Evolutionary conservation across 2,888 invertebrate species (phyloP), one percentile per base, ranked within the genome.

Genomic region (Ochropacha duplaris): DNA sequence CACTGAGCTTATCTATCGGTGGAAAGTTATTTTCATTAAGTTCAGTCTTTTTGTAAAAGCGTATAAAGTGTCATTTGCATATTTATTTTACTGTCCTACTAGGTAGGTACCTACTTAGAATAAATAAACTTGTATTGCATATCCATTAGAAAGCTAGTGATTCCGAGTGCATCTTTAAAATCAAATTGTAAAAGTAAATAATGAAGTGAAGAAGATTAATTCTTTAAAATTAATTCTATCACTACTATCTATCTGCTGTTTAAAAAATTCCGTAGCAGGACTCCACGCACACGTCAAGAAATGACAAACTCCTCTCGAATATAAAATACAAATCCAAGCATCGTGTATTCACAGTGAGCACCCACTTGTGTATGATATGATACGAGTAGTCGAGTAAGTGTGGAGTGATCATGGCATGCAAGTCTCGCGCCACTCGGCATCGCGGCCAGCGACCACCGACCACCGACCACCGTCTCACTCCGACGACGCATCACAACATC

Each of bases 341-440:
- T 44, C 19, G 19, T 9, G 44, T 44, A 44, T 44, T 44, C 44
- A 39, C 4, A 6, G 19, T 19, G 44, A 44, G 44, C 8, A 44
- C 19, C 44, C 44, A 44, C 19, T 44, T 44, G n/a, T n/a, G n/a
- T n/a, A 61, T 61, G 52, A 52, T 57, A 49, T n/a, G n/a, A n/a
- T n/a, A n/a, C n/a, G n/a, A n/a, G n/a, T n/a, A n/a, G n/a, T n/a
- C 34, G 44, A 62, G 59, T 62, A 64, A 56, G 57, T 60, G 61
- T 66, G 62, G 60, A 62, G 62, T 58, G 56, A 59, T 57, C 60
- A 55, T 64, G 59, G 64, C 59, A 57, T 57, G 60, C 59, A 65
- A 72, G 88, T 87, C 79, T 78, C 90, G 89, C 89, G 78, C 75
- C 80, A 79, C 60, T 86, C 84, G 80, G 56, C 84, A 90, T 88